Evolutionary conservation across 2,888 invertebrate species (phyloP), one percentile per base, ranked within the genome.

Genomic region (Alsophila aescularia): DNA sequence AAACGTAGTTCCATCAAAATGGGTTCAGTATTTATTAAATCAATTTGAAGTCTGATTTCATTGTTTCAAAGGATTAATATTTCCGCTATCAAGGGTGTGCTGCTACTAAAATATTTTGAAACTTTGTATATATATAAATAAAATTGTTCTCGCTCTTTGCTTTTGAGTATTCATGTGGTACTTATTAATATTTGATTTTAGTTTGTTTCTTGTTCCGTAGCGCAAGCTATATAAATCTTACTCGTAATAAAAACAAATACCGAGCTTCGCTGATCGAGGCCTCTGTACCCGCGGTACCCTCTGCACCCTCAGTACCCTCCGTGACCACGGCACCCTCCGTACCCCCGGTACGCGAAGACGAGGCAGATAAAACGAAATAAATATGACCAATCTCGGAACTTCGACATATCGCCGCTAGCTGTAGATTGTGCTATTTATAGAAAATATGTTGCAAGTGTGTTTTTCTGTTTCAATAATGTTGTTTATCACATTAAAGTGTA

Each of bases 201-300:
- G 45, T 41, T 48, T 36, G 64, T 62, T 80, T 78, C 86, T 88
- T 86, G 72, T 75, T 87, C 79, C 85, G 77, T 90, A 90, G 90
- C 86, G 90, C 90, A 82, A 89, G 90, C 83, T 83, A 82, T 69
- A 80, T 91, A 85, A 87, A 87, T 80, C 75, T 85, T 69, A 83
- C 79, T 71, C 81, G 66, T 70, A 90, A 87, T 81, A 90, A 82
- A 87, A 89, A 81, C 87, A 90, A 87, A 81, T 87, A 84, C 81
- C 82, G 85, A n/a, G n/a, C n/a, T n/a, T n/a, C n/a, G n/a, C n/a
- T n/a, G n/a, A n/a, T n/a, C n/a, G n/a, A n/a, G n/a, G n/a, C n/a
- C n/a, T n/a, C n/a, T n/a, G n/a, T n/a, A n/a, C n/a, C n/a, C n/a
- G n/a, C n/a, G n/a, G n/a, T n/a, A n/a, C n/a, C n/a, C n/a, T n/a